Evolutionary conservation across 2,113 vertebrate species (phyloP).

Genomic region (Corythornis cristatus): DNA sequence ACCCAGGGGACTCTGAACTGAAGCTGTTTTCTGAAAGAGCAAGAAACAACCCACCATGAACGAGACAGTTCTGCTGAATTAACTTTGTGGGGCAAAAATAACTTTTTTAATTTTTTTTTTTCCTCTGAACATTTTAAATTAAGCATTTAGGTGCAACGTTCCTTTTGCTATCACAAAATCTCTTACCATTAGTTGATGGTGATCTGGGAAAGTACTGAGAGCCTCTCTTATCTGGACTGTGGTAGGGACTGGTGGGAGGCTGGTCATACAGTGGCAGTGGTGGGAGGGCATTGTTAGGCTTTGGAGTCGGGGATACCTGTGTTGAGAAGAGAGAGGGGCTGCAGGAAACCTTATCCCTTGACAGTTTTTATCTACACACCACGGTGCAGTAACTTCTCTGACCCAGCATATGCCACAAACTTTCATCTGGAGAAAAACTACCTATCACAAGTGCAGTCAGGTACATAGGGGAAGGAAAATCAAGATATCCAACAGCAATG

Average conservation of each 20-base stretch:
- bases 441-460: neutral
- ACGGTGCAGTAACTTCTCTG: rapidly evolving
- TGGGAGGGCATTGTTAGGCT: constrained; percentile 83
- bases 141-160: neutral
- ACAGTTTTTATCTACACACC: rapidly evolving
- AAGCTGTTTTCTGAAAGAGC: constrained; percentile 83
- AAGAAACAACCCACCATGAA: neutral
- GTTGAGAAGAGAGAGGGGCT: neutral
- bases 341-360: neutral
- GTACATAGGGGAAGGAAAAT: neutral
- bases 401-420: neutral
- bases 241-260: constrained; percentile 88
- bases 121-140: neutral
- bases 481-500: neutral
- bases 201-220: constrained; percentile 88
- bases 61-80: neutral
- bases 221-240: constrained; percentile 87
- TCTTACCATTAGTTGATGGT: constrained; percentile 87
- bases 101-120: neutral
- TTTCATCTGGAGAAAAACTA: neutral
- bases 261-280: constrained; percentile 92
- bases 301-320: constrained; percentile 81
- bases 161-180: too few species aligned
- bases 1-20: constrained; percentile 85
- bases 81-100: neutral